A percentile compares a stretch with the other conserved stretches of the same genome.
Evolutionary conservation across 2,113 vertebrate genomes (phyloP).

Genomic region (Cynopterus brachyotis): DNA sequence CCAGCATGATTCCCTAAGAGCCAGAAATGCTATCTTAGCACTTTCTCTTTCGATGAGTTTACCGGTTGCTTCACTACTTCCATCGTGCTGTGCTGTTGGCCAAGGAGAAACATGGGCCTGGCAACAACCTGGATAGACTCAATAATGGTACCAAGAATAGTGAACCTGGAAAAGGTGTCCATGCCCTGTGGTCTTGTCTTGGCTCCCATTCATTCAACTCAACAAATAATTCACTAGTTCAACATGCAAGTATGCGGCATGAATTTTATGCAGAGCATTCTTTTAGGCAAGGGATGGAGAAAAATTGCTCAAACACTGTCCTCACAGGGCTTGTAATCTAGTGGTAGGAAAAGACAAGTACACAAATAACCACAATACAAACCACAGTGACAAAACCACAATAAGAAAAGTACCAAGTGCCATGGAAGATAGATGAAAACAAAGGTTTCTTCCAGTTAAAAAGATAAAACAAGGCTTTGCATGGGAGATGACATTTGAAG

Average conservation of each 20-base stretch:
- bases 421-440: rapidly evolving
- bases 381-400: not conserved
- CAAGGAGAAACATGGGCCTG: not conserved
- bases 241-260: rapidly evolving
- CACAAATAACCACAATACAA: not conserved
- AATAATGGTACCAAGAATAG: not conserved
- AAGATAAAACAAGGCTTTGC: not conserved
- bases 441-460: not conserved
- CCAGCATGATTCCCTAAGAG: not conserved
- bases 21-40: rapidly evolving
- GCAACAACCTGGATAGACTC: not conserved
- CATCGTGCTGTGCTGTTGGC: not conserved
- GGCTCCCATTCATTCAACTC: not conserved
- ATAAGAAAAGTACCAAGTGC: not conserved
- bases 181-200: too few species aligned
- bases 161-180: not conserved
- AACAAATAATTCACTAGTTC: not conserved
- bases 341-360: not conserved
- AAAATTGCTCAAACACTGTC: not conserved
- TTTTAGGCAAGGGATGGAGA: not conserved
- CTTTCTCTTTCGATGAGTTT: not conserved
- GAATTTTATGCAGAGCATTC: not conserved
- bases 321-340: not conserved
- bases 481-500: not conserved
- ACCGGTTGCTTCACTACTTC: not conserved